Percentiles rank a stretch among this genome's conserved stretches.
Conservation (phyloP, 2,113 vertebrate genomes). For the Sylvietta virens region DNA sequence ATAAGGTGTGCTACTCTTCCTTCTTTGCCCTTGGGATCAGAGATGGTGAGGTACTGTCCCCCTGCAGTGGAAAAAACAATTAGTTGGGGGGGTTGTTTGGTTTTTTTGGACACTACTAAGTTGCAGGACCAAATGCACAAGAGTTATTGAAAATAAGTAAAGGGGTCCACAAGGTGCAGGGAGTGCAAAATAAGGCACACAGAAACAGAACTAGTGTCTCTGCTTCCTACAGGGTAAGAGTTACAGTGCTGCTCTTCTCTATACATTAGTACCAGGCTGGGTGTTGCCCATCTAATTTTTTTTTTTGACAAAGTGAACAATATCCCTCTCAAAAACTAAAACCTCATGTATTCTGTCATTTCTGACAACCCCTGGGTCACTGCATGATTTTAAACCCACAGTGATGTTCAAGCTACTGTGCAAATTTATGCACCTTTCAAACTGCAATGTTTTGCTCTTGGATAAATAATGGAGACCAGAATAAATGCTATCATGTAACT, state of each 20-base stretch:
- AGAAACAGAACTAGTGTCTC: neutral
- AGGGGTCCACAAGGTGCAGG: neutral
- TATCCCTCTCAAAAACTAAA: neutral
- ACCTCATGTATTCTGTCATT: neutral
- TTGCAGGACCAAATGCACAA: neutral
- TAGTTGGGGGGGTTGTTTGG: neutral
- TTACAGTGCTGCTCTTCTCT: neutral
- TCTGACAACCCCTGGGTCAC: neutral
- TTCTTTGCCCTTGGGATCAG: conserved; percentile 75
- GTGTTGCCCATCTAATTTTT: neutral
- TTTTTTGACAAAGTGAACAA: neutral
- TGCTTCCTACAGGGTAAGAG: neutral
- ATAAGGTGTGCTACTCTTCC: conserved; percentile 82
- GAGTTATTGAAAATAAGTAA: neutral
- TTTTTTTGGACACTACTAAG: neutral
- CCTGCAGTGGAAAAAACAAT: conserved; percentile 69
- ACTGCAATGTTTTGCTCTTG: neutral
- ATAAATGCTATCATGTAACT: rapidly evolving
- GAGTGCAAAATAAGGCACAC: neutral
- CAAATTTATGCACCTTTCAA: neutral
- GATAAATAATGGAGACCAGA: neutral
- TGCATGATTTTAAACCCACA: neutral
- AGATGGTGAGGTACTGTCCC: conserved; percentile 85
- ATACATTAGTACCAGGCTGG: neutral
- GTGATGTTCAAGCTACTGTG: neutral